A percentile compares a stretch with the other conserved stretches of the same genome.
Evolutionary conservation across 1,140 invertebrate species (phyloP).

Genomic region (Cydia fagiglandana): DNA sequence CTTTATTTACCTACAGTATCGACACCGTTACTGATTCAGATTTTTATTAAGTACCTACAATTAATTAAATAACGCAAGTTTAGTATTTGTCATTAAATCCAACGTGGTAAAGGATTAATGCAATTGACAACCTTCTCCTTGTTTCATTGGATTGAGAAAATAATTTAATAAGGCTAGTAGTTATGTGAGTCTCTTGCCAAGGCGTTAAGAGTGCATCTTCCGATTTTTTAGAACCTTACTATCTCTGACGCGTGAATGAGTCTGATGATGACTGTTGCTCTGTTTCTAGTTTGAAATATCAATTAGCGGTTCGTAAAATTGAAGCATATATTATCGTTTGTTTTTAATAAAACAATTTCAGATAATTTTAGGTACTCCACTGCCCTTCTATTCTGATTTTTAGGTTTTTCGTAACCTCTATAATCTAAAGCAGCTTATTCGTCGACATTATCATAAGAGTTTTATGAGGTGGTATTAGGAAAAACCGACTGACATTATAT

Average conservation of each 20-base stretch:
- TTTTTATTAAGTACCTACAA: background rate
- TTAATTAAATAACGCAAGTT: background rate
- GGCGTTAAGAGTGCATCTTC: too few relatives aligned
- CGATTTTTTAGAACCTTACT: too few relatives aligned
- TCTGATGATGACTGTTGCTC: too few relatives aligned
- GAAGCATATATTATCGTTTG: too few relatives aligned
- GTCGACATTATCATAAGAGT: slow-evolving; percentile 29
- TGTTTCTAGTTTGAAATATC: too few relatives aligned
- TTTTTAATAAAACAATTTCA: too few relatives aligned
- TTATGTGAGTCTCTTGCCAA: too few relatives aligned
- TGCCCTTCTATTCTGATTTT: background rate
- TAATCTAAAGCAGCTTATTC: background rate
- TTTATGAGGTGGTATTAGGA: slow-evolving; percentile 35
- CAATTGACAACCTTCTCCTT: too few relatives aligned
- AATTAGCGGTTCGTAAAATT: too few relatives aligned
- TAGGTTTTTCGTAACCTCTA: too few relatives aligned
- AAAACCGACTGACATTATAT: slow-evolving; percentile 28
- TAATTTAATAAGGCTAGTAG: background rate
- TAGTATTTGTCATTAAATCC: background rate
- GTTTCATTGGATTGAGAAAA: background rate
- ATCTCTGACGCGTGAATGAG: too few relatives aligned
- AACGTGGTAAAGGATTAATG: background rate
- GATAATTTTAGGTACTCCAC: background rate
- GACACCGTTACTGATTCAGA: slow-evolving; percentile 6
- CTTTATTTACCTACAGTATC: slow-evolving; percentile 9